Conservation (phyloP, 2,797 vertebrate species). For the Harpagifer antarcticus region DNA sequence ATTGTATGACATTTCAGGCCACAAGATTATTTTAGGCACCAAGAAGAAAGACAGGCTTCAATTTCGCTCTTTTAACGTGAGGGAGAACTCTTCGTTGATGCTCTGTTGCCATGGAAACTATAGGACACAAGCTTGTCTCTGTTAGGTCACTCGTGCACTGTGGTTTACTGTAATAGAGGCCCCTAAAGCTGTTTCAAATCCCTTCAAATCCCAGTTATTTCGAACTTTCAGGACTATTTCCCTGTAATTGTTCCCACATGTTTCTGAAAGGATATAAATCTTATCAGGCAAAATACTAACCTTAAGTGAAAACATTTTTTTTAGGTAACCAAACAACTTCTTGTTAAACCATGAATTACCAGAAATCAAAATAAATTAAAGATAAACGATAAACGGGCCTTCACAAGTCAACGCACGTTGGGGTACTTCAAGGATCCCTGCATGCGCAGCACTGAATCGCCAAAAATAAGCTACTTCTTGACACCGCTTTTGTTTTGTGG, state of each 20-base stretch:
- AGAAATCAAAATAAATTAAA: slow-evolving; percentile 37
- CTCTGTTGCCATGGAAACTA: slow-evolving; percentile 46
- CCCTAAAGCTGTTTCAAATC: slow-evolving; percentile 64
- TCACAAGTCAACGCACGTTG: too few relatives aligned
- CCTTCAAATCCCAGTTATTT: slow-evolving; percentile 71
- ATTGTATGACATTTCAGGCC: slow-evolving; percentile 48
- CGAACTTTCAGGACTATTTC: slow-evolving; percentile 65
- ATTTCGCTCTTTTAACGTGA: slow-evolving; percentile 14
- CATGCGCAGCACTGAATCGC: too few relatives aligned
- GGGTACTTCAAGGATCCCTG: too few relatives aligned
- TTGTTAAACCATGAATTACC: slow-evolving; percentile 64
- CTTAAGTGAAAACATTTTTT: slow-evolving; percentile 53
- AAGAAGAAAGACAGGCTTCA: slow-evolving; percentile 29
- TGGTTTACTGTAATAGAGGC: slow-evolving; percentile 54
- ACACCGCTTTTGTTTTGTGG: too few relatives aligned
- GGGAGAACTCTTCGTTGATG: slow-evolving; percentile 50
- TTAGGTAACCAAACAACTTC: slow-evolving; percentile 63
- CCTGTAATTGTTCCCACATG: slow-evolving; percentile 74
- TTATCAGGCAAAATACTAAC: slow-evolving; percentile 63
- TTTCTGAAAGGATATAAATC: slow-evolving; percentile 69
- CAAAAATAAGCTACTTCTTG: too few relatives aligned
- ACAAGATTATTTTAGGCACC: slow-evolving; percentile 45
- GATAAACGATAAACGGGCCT: too few relatives aligned
- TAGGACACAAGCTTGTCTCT: slow-evolving; percentile 56
- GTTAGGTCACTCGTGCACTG: slow-evolving; percentile 45